Evolutionary conservation across 2,113 vertebrate species (phyloP).

Genomic region (Pomatorhinus ruficollis): DNA sequence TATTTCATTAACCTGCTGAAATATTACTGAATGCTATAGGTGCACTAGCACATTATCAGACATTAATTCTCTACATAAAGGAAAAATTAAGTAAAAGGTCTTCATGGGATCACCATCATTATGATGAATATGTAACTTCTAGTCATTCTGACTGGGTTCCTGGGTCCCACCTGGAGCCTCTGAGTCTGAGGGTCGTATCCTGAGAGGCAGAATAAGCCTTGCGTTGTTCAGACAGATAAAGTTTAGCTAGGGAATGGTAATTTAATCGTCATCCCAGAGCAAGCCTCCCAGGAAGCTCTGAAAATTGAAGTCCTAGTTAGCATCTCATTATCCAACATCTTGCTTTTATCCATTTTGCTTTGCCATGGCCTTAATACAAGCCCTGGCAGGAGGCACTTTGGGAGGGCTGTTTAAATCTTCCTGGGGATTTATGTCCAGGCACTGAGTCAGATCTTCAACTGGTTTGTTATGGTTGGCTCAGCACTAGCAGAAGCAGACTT

Average conservation of each 20-base stretch:
- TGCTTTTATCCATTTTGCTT: neutral
- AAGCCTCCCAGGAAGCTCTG: neutral
- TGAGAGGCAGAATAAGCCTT: neutral
- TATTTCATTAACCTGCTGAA: neutral
- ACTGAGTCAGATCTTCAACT: neutral
- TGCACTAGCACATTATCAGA: neutral
- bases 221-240: neutral
- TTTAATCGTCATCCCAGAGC: neutral
- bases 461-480: neutral
- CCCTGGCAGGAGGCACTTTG: neutral
- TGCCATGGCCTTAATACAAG: neutral
- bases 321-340: neutral
- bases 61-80: neutral
- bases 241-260: neutral
- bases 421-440: neutral
- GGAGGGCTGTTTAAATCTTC: neutral
- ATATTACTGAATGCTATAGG: neutral
- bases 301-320: neutral
- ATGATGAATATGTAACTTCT: neutral
- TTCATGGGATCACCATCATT: neutral
- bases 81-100: neutral
- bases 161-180: neutral
- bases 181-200: neutral
- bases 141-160: neutral
- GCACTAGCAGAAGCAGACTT: neutral